Evolutionary conservation across 2,888 invertebrate genomes (phyloP), one percentile per base, ranked within the genome.

Genomic region (Petrolisthes cinctipes): DNA sequence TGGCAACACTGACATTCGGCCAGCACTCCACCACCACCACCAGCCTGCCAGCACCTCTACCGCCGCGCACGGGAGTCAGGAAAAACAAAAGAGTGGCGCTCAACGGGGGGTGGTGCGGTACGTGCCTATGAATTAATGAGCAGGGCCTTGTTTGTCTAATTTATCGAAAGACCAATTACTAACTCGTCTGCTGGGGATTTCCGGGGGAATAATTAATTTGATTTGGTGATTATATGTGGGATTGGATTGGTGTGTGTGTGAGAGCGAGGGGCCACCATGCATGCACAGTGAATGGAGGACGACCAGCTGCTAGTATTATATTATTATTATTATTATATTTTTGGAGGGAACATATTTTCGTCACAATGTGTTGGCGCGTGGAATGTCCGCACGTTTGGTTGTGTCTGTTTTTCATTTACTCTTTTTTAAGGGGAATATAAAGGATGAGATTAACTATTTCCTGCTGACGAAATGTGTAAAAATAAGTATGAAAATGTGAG

Each of bases 151-250:
- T 86, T 86, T 86, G 86, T 86, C 86, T 82, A 82, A 86, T 86
- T 86, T 86, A 82, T 86, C 82, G 86, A 82, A 82, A 82, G 82
- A 37, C 86, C 86, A 82, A 82, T 86, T 82, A 82, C 82, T 86
- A 76, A 86, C 82, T 86, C 86, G 75, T 86, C 82, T 86, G 86
- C 81, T 75, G 82, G 86, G 86, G 82, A 61, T 86, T 86, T 86
- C 86, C 86, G 82, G 86, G 86, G 56, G 20, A 17, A 54, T 86
- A 75, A 82, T 82, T 82, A 82, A 82, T 73, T 73, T 14, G 71
- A 14, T 84, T 78, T 84, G 61, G 78, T 23, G 78, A 84, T 54
- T 73, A 78, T 20, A 51, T 51, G 53, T 85, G 20, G 20, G 68
- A 76, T 80, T 83, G 71, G 83, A 75, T 23, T 56, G 71, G 83